Evolutionary conservation across 2,888 invertebrate species (phyloP), one percentile per base, ranked within the genome.

Genomic region (Sphinx pinastri): DNA sequence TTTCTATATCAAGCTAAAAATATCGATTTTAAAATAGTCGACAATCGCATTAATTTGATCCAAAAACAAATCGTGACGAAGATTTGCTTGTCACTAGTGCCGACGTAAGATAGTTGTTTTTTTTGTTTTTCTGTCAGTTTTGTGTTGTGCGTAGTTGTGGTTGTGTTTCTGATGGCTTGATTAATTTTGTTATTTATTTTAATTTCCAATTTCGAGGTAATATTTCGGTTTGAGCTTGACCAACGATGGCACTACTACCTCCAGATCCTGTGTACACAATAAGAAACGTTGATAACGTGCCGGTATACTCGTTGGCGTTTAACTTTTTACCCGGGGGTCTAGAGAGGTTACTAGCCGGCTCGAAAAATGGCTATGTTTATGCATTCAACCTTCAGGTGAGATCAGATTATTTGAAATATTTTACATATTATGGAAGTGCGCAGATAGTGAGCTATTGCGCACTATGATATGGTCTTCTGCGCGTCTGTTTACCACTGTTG

Each of bases 341-440:
- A 75, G 95, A 96, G 83, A 94, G 95, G 83, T 92, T 97, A 81
- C 95, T 97, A 84, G 96, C 96, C 80, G 97, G 97, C 72, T 96
- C 96, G 51, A 95, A 96, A 84, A 95, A 95, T 85, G 97, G 97
- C 78, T 95, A 94, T 81, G 95, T 97, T 78, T 96, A 96, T 88
- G 95, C 97, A 84, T 97, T 97, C 96, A 96, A 97, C 92, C 94
- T 97, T 86, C 95, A 96, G 94, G 97, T 97, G 91, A 92, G 91
- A 80, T 84, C 80, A 82, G 73, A 75, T 81, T 82, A 83, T 87
- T 85, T 77, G 78, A 83, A 83, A 81, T 77, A 76, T 84, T 79
- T 78, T 75, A 75, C 74, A 77, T 76, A 74, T 38, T 38, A 38
- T 72, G 70, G 66, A 76, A 80, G 77, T 85, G 77, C 83, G 84